Base-by-base conservation (phyloP, 1,140 invertebrate genomes). In the Musca domestica region DNA sequence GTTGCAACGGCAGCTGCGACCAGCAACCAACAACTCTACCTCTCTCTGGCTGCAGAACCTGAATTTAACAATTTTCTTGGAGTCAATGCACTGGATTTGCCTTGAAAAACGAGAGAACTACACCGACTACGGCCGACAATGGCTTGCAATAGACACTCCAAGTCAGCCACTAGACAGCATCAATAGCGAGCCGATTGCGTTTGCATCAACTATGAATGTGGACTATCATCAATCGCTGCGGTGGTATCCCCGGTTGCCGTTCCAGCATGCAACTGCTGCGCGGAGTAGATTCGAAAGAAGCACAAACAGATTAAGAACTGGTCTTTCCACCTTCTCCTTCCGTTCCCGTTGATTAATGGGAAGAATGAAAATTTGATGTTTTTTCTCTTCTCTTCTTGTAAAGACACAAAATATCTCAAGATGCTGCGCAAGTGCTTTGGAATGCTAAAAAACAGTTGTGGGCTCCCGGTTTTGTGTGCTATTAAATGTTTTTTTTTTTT, bases 41-140 rank as follows among this genome's bases (percentile, higher is more conserved):
- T 30, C 5, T 47, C 12, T 7, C 7, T 47, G 10, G 48, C 46
- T 48, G 64, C n/a, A 49, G 64, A 65, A 65, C 48, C 46, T 47
- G 64, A 48, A 48, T 48, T 25, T 1, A 25, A 65, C 41, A 49
- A 65, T 65, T 22, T 17, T 51, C 12, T 63, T 65, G 47, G 61
- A 69, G 68, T 69, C 68, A 69, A 69, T 65, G 68, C 68, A 69
- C 68, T 69, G 54, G 27, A 56, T 17, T 69, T 66, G 68, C 68
- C 68, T 69, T 69, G 68, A 69, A 69, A 56, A 49, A 46, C 64
- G 27, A 69, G 41, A 66, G 52, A 69, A 51, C 25, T 17, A 48
- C 68, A 30, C 27, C 23, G 66, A 41, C 19, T 23, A 56, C 68
- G 61, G 56, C 41, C 34, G 51, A 6, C 23, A 30, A 14, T 49